Evolutionary conservation across 1,140 invertebrate genomes (phyloP).

Genomic region (Semibalanus balanoides): DNA sequence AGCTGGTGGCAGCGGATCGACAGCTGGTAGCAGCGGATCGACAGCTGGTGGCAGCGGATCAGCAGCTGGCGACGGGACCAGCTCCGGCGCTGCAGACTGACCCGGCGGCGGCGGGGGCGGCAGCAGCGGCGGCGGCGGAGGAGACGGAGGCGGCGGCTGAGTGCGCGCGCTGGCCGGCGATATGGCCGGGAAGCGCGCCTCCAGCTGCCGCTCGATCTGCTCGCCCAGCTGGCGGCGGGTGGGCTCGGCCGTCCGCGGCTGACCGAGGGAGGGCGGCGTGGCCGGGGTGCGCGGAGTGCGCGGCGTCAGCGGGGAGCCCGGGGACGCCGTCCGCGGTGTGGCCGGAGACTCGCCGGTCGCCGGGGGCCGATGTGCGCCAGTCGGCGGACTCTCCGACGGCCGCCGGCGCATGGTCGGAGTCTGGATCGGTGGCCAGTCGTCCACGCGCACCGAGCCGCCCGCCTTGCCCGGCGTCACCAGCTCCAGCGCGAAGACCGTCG

Average conservation of each 20-base stretch:
- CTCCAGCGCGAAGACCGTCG: background rate
- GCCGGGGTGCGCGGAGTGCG: background rate
- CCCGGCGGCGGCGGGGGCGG: too few relatives aligned
- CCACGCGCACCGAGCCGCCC: background rate
- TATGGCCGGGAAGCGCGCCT: background rate
- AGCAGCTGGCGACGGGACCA: too few relatives aligned
- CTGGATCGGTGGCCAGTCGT: background rate
- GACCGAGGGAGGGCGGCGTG: background rate
- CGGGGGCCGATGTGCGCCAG: too few relatives aligned
- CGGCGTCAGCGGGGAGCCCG: background rate
- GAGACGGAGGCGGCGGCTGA: too few relatives aligned
- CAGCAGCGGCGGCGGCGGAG: too few relatives aligned
- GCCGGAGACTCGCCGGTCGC: too few relatives aligned
- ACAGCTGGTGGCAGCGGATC: too few relatives aligned
- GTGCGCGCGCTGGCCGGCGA: too few relatives aligned
- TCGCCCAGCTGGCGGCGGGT: background rate
- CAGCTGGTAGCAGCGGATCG: too few relatives aligned
- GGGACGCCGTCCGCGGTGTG: background rate
- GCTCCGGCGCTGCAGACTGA: too few relatives aligned
- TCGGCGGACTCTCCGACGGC: background rate
- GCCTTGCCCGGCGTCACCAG: background rate
- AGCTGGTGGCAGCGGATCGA: too few relatives aligned
- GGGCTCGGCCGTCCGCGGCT: background rate
- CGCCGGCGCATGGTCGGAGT: background rate
- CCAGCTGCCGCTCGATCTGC: background rate